A percentile compares a stretch with the other conserved stretches of the same genome.
phyloP scores from a whole-genome alignment of 37 sponge, comb jelly and placozoan genomes.

The Cladorhizidae sp. region DNA sequence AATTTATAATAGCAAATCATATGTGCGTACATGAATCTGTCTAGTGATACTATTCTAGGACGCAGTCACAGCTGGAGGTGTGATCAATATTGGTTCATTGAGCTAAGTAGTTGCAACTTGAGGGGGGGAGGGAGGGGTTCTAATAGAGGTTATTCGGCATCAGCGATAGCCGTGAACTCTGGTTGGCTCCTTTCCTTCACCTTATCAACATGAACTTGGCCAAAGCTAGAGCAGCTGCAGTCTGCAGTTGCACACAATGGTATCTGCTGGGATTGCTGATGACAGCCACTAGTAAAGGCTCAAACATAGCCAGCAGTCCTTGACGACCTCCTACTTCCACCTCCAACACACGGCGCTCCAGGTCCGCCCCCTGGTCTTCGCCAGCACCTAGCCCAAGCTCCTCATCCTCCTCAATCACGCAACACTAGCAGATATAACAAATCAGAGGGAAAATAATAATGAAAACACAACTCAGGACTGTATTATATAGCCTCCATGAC shows the following conservation, averaged over 20 bases:
- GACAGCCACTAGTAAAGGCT: slow-evolving; percentile 70
- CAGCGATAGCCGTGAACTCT: too few species aligned
- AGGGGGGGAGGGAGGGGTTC: too few species aligned
- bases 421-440: not conserved
- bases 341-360: slow-evolving; percentile 69
- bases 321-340: slow-evolving; percentile 44
- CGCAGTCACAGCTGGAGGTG: too few species aligned
- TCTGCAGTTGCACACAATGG: slow-evolving; percentile 63
- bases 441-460: not conserved
- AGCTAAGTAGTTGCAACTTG: too few species aligned
- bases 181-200: slow-evolving; percentile 12
- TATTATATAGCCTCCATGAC: too few species aligned
- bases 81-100: too few species aligned
- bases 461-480: too few species aligned
- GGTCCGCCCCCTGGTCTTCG: slow-evolving; percentile 80
- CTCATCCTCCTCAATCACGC: slow-evolving; percentile 41
- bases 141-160: too few species aligned
- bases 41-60: too few species aligned
- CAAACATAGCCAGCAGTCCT: slow-evolving; percentile 67
- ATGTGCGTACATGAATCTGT: too few species aligned
- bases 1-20: not conserved
- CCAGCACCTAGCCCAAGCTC: slow-evolving; percentile 82
- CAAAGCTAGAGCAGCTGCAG: slow-evolving; percentile 82
- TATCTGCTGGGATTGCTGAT: slow-evolving; percentile 64
- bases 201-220: slow-evolving; percentile 92